These are phyloP conservation scores for Microtus pennsylvanicus DNA, from an alignment of 2,113 vertebrate genomes.

Conservation along the genomic window DNA sequence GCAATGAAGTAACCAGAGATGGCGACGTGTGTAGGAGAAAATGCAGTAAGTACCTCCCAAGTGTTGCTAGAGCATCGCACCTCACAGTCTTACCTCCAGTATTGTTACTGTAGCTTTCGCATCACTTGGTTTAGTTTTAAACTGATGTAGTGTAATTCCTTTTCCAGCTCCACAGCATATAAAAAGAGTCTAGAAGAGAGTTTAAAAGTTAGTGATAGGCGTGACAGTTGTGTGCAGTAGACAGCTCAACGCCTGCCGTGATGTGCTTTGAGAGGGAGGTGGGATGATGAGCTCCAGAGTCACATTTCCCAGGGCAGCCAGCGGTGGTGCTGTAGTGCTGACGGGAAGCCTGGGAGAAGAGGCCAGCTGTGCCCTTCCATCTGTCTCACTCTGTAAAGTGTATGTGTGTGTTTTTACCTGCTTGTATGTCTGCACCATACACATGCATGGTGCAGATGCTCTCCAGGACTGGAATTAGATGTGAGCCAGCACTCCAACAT, in stretches of 20 bases:
- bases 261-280: background rate
- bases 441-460: background rate
- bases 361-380: background rate
- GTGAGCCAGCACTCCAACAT: background rate
- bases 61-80: background rate
- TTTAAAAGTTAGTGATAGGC: background rate
- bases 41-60: background rate
- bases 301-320: background rate
- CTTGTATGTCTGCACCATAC: background rate
- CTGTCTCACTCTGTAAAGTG: background rate
- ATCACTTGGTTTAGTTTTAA: constrained; percentile 60
- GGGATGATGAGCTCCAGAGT: background rate
- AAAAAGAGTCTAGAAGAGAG: constrained; percentile 79
- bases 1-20: background rate
- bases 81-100: constrained; percentile 55
- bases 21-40: constrained; percentile 23
- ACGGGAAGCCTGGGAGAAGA: background rate
- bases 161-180: constrained; percentile 58
- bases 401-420: background rate
- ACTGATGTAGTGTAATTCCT: constrained; percentile 65
- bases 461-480: background rate
- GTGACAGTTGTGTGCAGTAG: background rate
- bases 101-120: constrained; percentile 53
- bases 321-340: background rate
- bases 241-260: background rate